phyloP scores from a whole-genome alignment of 2,797 vertebrate genomes.

The Etheostoma nigrum region DNA sequence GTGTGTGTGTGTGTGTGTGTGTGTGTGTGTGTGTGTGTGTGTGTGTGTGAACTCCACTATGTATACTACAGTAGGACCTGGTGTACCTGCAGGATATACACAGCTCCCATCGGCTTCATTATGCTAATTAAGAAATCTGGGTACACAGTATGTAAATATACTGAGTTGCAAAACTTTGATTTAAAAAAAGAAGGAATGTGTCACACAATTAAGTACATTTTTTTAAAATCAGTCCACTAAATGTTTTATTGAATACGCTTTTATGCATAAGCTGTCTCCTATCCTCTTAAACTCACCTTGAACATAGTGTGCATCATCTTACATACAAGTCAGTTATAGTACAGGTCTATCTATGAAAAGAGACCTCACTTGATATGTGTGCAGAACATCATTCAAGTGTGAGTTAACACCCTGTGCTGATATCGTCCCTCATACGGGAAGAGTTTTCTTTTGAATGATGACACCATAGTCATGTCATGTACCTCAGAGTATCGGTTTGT shows the following conservation, averaged over 20 bases:
- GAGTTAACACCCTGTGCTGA: neutral
- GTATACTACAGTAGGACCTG: neutral
- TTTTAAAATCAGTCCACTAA: neutral
- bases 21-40: neutral
- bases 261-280: neutral
- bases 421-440: neutral
- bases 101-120: constrained; percentile 6
- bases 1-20: too few species aligned
- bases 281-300: neutral
- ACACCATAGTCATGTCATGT: neutral
- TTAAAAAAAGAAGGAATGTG: neutral
- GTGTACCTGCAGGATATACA: constrained; percentile 7
- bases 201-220: neutral
- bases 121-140: constrained; percentile 27
- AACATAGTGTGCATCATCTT: constrained; percentile 1
- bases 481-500: neutral
- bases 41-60: neutral
- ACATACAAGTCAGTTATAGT: neutral
- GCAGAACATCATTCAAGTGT: neutral
- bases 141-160: neutral
- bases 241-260: constrained; percentile 3
- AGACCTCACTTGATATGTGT: constrained; percentile 1
- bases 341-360: constrained; percentile 6
- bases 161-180: neutral
- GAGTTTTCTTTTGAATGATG: neutral